Percentiles rank a stretch among this genome's conserved stretches.
Evolutionary conservation across 1,140 invertebrate genomes (phyloP).

Genomic region (Lanistes nyassanus): DNA sequence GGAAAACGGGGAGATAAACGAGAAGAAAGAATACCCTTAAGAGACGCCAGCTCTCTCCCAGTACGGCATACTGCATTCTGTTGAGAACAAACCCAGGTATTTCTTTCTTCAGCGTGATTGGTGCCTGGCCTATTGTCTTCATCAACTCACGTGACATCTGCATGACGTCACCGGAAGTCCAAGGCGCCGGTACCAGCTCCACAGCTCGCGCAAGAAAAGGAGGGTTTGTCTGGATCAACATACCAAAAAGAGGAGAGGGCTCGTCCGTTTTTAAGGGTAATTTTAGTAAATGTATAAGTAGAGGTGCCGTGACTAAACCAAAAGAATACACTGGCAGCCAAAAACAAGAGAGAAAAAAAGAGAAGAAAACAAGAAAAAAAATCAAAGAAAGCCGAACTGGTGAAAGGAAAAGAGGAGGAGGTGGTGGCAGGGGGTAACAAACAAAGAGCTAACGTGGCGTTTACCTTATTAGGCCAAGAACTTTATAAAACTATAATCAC

Average conservation of each 20-base stretch:
- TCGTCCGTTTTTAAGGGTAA: too few relatives aligned
- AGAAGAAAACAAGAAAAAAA: too few relatives aligned
- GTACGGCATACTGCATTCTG: constrained; percentile 93
- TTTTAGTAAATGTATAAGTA: background rate
- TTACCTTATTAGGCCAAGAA: too few relatives aligned
- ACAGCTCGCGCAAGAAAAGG: constrained; percentile 93
- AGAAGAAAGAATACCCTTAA: constrained; percentile 68
- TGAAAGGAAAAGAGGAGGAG: background rate
- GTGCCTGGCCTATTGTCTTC: constrained; percentile 86
- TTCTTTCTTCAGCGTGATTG: constrained; percentile 84
- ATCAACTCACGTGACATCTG: constrained; percentile 79
- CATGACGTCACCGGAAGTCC: constrained; percentile 77
- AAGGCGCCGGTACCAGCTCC: constrained; percentile 91
- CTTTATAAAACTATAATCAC: too few relatives aligned
- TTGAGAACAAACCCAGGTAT: constrained; percentile 87
- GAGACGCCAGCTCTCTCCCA: constrained; percentile 90
- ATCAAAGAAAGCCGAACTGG: too few relatives aligned
- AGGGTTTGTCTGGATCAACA: constrained; percentile 79
- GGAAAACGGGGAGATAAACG: too few relatives aligned
- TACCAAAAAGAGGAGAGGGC: too few relatives aligned
- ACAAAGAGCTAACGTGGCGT: background rate
- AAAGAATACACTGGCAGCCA: background rate
- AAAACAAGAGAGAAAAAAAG: background rate
- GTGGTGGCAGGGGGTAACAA: background rate
- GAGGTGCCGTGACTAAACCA: background rate